Percentiles rank a stretch among this genome's conserved stretches.
These are phyloP conservation scores for Autographa gamma DNA, from an alignment of 2,888 invertebrate species.

Conservation along the genomic window DNA sequence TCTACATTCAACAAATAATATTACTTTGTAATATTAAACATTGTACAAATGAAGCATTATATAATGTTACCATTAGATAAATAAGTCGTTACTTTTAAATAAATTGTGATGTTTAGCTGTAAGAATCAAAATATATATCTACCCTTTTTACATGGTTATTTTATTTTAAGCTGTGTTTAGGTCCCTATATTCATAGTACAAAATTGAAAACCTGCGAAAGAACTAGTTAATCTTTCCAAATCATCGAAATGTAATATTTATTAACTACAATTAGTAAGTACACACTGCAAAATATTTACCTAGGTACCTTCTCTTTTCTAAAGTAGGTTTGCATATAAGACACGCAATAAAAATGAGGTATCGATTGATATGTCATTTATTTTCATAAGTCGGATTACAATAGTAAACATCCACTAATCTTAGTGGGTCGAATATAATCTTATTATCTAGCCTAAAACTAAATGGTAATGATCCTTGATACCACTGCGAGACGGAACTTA, in stretches of 20 bases:
- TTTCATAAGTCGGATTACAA: slow-evolving; percentile 4
- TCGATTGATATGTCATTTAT: slow-evolving; percentile 1
- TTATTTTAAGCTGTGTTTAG: slow-evolving; percentile 20
- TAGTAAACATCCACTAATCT: slow-evolving; percentile 1
- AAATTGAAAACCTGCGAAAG: too few relatives aligned
- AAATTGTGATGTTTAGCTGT: slow-evolving; percentile 63
- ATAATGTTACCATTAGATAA: slow-evolving; percentile 21
- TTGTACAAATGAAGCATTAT: slow-evolving; percentile 42
- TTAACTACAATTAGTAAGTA: too few relatives aligned
- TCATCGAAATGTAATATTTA: too few relatives aligned
- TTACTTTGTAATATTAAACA: slow-evolving; percentile 12
- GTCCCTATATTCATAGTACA: too few relatives aligned
- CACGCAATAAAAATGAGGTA: background rate
- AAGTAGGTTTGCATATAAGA: too few relatives aligned
- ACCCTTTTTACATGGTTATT: slow-evolving; percentile 21
- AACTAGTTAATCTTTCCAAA: too few relatives aligned
- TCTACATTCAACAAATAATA: slow-evolving; percentile 8
- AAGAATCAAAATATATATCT: slow-evolving; percentile 45
- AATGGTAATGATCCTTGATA: background rate
- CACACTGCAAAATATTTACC: too few relatives aligned
- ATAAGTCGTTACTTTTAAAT: slow-evolving; percentile 32
- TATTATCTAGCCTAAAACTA: background rate
- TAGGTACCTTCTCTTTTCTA: too few relatives aligned
- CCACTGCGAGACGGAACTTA: background rate
- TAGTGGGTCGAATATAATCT: slow-evolving; percentile 2